phyloP scores from a whole-genome alignment of 2,888 invertebrate genomes.

The Andricus quercusramuli region DNA sequence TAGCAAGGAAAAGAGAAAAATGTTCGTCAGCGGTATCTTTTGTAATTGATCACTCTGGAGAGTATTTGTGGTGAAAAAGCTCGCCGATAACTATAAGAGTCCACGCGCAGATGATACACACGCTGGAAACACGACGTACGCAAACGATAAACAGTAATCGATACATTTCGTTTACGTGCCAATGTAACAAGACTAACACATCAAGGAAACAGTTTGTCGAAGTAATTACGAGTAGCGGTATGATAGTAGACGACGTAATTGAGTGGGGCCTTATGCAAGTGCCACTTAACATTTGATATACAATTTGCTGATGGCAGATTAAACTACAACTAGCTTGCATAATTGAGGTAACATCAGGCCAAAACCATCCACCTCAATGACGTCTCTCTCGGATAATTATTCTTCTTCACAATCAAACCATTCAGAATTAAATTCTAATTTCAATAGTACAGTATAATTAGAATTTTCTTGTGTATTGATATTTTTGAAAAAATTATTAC shows the following conservation, averaged over 20 bases:
- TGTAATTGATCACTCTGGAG: not conserved
- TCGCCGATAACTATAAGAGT: not conserved
- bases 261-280: not conserved
- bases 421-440: not conserved
- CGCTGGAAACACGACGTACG: not conserved
- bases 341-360: conserved; percentile 3
- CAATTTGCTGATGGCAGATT: conserved; percentile 44
- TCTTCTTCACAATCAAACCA: not conserved
- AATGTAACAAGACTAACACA: not conserved
- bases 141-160: conserved; percentile 17
- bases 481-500: no score
- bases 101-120: not conserved
- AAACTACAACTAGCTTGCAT: not conserved
- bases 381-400: not conserved
- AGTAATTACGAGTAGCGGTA: conserved; percentile 55
- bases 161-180: not conserved
- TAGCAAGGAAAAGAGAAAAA: not conserved
- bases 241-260: conserved; percentile 29
- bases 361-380: not conserved
- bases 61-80: not conserved
- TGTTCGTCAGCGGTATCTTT: not conserved
- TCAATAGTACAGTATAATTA: not conserved
- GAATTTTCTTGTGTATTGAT: not conserved
- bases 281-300: conserved; percentile 24
- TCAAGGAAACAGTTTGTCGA: conserved; percentile 54